Percentiles rank a stretch among this genome's conserved stretches.
Conservation (phyloP, 2,888 invertebrate species). For the Zygothrica quintamaculata region DNA sequence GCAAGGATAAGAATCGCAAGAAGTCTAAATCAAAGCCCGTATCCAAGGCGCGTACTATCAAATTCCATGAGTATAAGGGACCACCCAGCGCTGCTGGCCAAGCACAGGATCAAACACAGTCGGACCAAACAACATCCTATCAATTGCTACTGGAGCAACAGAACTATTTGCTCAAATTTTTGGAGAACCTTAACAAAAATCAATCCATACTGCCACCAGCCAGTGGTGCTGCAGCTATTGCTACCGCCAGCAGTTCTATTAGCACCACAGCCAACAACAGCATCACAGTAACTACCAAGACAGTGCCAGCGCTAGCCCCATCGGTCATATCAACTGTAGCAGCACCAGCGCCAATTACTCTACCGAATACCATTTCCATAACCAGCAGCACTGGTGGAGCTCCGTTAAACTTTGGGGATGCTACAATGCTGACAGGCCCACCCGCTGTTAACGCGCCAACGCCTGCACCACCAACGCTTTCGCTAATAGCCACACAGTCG, state of each 20-base stretch:
- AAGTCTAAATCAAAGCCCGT: slow-evolving; percentile 92
- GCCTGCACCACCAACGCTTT: slow-evolving; percentile 65
- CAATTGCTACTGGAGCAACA: slow-evolving; percentile 97
- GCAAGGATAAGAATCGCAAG: slow-evolving; percentile 92
- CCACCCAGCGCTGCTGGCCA: slow-evolving; percentile 93
- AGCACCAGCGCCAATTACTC: slow-evolving; percentile 44
- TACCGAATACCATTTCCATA: slow-evolving; percentile 72
- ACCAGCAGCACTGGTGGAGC: slow-evolving; percentile 54
- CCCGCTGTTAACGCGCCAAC: slow-evolving; percentile 42
- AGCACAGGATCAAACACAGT: slow-evolving; percentile 85
- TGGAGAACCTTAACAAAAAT: slow-evolving; percentile 92
- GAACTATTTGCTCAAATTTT: slow-evolving; percentile 93
- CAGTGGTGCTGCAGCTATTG: slow-evolving; percentile 40
- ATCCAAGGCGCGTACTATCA: slow-evolving; percentile 94
- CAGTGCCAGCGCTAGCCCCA: slow-evolving; percentile 62
- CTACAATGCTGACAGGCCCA: slow-evolving; percentile 30
- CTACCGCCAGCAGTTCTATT: slow-evolving; percentile 64
- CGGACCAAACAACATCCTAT: slow-evolving; percentile 93
- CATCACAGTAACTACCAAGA: slow-evolving; percentile 72
- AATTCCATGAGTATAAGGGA: slow-evolving; percentile 98
- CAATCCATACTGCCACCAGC: slow-evolving; percentile 89
- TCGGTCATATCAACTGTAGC: slow-evolving; percentile 24
- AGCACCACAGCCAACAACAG: slow-evolving; percentile 37
- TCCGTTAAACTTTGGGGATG: slow-evolving; percentile 52
- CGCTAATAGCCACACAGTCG: slow-evolving; percentile 72